Percentiles rank a stretch among this genome's conserved stretches.
Evolutionary conservation across 2,797 vertebrate genomes (phyloP).

Genomic region (Sebastes hubbsi): DNA sequence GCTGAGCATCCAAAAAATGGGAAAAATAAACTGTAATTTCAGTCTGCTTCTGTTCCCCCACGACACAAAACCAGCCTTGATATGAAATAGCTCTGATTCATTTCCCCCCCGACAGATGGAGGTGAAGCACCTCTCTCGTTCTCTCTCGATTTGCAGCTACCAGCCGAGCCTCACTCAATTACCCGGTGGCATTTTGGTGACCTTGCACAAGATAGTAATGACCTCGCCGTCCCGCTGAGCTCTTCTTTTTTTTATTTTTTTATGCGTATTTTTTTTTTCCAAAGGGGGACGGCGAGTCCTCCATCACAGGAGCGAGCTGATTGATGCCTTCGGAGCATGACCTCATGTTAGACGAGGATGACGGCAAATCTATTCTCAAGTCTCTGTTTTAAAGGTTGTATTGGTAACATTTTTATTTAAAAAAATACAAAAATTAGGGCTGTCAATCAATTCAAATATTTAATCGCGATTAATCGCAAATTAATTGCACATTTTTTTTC

Average conservation of each 20-base stretch:
- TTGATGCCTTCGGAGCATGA: slow-evolving; percentile 51
- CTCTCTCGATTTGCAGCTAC: slow-evolving; percentile 31
- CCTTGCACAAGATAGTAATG: slow-evolving; percentile 70
- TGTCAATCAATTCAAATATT: no score
- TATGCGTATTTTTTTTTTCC: background rate
- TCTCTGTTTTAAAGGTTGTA: background rate
- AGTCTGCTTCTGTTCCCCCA: background rate
- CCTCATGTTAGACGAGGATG: slow-evolving; percentile 43
- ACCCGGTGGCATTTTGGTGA: slow-evolving; percentile 67
- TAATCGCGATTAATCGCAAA: no score
- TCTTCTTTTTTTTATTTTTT: slow-evolving; percentile 10
- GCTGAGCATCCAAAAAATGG: slow-evolving; percentile 24
- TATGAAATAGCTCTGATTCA: slow-evolving; percentile 37
- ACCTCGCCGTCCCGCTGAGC: slow-evolving; percentile 42
- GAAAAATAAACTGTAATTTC: slow-evolving; percentile 15
- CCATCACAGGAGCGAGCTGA: slow-evolving; percentile 45
- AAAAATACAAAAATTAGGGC: no score
- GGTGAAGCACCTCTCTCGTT: slow-evolving; percentile 22
- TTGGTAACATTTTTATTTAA: background rate
- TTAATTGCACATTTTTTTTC: no score
- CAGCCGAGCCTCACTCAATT: slow-evolving; percentile 56
- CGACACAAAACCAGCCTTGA: slow-evolving; percentile 20
- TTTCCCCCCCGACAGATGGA: slow-evolving; percentile 41
- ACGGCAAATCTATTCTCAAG: slow-evolving; percentile 29
- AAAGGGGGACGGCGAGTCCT: slow-evolving; percentile 15